Base-by-base conservation (phyloP, 2,113 vertebrate species). In the Zosterops borbonicus region DNA sequence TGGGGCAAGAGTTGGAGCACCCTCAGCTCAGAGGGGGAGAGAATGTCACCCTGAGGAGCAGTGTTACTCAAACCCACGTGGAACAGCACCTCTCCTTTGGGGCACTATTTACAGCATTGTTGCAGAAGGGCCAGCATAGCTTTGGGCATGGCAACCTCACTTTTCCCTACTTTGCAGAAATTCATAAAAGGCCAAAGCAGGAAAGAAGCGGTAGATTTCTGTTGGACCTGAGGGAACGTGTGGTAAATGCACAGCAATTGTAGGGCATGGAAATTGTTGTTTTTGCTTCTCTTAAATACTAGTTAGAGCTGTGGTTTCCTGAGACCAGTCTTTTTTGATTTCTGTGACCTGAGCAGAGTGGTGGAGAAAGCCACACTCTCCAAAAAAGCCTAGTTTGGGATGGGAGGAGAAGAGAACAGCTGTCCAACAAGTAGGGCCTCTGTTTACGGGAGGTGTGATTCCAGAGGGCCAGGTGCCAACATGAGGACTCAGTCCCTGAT, bases 261-360 rank as follows among this genome's bases (percentile, higher is more conserved):
- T 47, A 87, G 70, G 53, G 44, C 25, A 44, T 18, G 19, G 46
- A 58, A 90, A 87, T 80, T 24, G 67, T 35, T 87, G 49, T 16
- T 85, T 90, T 92, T 58, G 11, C n/a, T 90, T 79, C 49, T 49
- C 20, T 37, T n/a, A 96, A 94, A 24, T 83, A 33, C n/a, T 28
- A 31, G 37, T 90, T 87, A 68, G 35, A 81, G 70, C 74, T 96
- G 81, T 47, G 82, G 52, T 63, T 95, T 93, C 85, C 70, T 77
- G 68, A 67, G 6, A n/a, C 63, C 49, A 79, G 33, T 29, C 21
- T 35, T 53, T 74, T 84, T 50, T 87, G 17, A 44, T 68, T 87
- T 68, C 39, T 68, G 24, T 63, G 64, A 63, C 60, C 44, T 50
- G 31, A 75, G 41, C 47, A 41, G 41, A 60, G 18, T 19, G 21